These are phyloP conservation scores for Eupithecia tripunctaria DNA, from an alignment of 2,888 invertebrate species.

Conservation along the genomic window DNA sequence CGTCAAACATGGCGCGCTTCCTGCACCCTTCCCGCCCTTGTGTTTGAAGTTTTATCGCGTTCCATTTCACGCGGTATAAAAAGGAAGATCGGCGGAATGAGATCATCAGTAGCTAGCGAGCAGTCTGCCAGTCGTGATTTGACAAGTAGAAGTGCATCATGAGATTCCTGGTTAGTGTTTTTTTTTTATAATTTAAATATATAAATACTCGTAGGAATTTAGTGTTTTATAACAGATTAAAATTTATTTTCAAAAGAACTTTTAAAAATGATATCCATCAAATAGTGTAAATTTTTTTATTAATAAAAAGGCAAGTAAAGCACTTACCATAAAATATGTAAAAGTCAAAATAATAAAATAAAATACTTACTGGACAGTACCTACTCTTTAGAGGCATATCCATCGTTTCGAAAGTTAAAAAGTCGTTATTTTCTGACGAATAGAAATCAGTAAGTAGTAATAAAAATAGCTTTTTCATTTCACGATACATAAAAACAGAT, in stretches of 20 bases:
- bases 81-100: constrained; percentile 67
- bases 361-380: too few species aligned
- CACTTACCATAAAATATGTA: too few species aligned
- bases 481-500: background rate
- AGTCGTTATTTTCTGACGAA: background rate
- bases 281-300: too few species aligned
- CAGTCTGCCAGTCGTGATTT: constrained; percentile 64
- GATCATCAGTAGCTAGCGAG: constrained; percentile 82
- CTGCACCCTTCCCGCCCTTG: constrained; percentile 81
- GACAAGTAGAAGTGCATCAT: constrained; percentile 75
- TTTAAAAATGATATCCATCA: background rate
- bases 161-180: constrained; percentile 78
- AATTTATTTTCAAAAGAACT: too few species aligned
- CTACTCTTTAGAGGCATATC: too few species aligned
- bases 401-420: background rate
- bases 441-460: background rate
- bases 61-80: constrained; percentile 76
- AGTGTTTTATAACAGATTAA: background rate
- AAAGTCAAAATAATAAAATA: too few species aligned
- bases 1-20: constrained; percentile 66
- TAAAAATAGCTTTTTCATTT: background rate
- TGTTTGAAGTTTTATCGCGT: constrained; percentile 75
- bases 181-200: background rate
- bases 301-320: too few species aligned
- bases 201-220: background rate